Percentiles rank a stretch among this genome's conserved stretches.
Evolutionary conservation across 2,797 vertebrate species (phyloP).

Genomic region (Telmatherina bonti): DNA sequence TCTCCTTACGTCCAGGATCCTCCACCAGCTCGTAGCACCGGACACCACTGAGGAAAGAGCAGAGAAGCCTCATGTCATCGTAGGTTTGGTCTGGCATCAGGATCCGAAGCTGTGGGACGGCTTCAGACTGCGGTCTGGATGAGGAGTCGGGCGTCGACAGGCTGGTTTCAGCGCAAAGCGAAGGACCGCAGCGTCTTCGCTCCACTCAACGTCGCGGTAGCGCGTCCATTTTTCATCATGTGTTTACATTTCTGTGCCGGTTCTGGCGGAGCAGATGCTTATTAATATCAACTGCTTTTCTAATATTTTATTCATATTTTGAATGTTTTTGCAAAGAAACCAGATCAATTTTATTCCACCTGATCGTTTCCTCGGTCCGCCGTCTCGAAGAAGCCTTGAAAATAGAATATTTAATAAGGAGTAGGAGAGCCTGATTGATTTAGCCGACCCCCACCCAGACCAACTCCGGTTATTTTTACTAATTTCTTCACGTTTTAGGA

Average conservation of each 20-base stretch:
- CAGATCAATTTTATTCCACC: background rate
- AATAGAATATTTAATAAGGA: background rate
- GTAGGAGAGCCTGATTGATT: background rate
- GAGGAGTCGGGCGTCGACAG: background rate
- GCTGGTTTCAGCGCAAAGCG: background rate
- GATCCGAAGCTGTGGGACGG: too few species aligned
- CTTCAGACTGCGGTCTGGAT: background rate
- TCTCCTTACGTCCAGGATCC: slow-evolving; percentile 75
- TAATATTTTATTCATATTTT: background rate
- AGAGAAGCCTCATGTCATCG: background rate
- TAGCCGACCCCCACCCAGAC: too few species aligned
- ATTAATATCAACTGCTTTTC: background rate
- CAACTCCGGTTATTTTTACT: too few species aligned
- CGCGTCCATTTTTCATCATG: background rate
- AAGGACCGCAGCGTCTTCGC: background rate
- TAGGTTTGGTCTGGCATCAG: too few species aligned
- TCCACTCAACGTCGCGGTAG: background rate
- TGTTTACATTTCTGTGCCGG: background rate
- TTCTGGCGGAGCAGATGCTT: background rate
- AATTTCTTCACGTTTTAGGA: too few species aligned
- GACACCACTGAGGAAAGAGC: slow-evolving; percentile 44
- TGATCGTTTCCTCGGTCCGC: too few species aligned
- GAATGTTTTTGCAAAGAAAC: background rate
- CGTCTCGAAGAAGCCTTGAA: background rate
- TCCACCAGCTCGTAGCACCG: slow-evolving; percentile 73